These are phyloP conservation scores for Dorcus parallelipipedus DNA, from an alignment of 2,888 invertebrate genomes.

Conservation along the genomic window DNA sequence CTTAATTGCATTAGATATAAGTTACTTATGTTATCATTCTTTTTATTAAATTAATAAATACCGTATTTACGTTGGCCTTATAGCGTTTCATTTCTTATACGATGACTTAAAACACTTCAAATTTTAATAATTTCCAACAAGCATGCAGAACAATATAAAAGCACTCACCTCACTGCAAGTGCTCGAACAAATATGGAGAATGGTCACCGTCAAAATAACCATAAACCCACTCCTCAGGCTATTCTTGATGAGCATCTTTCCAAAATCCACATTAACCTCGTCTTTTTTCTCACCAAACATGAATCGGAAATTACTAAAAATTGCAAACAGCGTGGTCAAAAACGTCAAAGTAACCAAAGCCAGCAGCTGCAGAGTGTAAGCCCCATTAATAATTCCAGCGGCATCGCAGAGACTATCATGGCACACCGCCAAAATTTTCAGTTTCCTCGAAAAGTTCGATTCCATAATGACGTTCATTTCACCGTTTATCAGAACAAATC, in stretches of 20 bases:
- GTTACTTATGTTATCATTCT: no score
- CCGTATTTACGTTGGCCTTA: no score
- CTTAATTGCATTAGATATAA: no score
- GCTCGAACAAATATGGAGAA: constrained; percentile 10
- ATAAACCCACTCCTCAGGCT: constrained; percentile 9
- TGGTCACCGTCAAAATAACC: constrained; percentile 6
- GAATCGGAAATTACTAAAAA: constrained; percentile 13
- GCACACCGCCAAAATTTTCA: constrained; percentile 8
- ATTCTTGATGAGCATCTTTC: constrained; percentile 6
- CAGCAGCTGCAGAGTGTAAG: constrained; percentile 12
- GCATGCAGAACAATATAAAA: no score
- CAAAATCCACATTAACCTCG: neutral
- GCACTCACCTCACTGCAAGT: constrained; percentile 11
- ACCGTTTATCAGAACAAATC: constrained; percentile 8
- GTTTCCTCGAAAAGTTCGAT: neutral
- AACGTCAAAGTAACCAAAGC: constrained; percentile 14
- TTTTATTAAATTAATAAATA: no score
- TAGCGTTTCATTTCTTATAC: no score
- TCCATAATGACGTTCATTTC: neutral
- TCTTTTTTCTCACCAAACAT: constrained; percentile 5
- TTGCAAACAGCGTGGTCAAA: constrained; percentile 14
- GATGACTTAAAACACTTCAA: no score
- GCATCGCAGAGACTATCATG: constrained; percentile 13
- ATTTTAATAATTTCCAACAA: no score
- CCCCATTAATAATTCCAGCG: constrained; percentile 8